These are phyloP conservation scores for Dermatemys mawii DNA, from an alignment of 2,113 vertebrate species.

Conservation along the genomic window DNA sequence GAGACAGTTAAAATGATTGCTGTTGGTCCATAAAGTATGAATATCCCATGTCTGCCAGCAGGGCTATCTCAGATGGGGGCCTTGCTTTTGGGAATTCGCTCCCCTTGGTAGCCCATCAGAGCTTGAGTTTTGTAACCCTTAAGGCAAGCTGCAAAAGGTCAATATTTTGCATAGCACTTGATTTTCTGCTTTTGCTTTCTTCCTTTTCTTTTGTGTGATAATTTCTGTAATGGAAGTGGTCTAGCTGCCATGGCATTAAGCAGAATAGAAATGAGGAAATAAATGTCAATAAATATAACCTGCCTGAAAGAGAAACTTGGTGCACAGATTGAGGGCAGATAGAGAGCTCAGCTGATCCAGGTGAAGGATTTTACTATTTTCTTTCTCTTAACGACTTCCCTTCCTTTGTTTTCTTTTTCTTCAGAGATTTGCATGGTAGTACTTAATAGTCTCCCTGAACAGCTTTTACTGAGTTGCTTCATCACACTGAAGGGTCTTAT, in stretches of 20 bases:
- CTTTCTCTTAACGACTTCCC: slow-evolving; percentile 43
- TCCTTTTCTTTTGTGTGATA: neutral
- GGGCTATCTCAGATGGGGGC: neutral
- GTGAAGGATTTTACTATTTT: slow-evolving; percentile 51
- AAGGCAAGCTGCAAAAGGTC: neutral
- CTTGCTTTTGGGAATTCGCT: neutral
- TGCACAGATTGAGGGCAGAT: slow-evolving; percentile 7
- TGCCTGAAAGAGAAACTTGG: slow-evolving; percentile 21
- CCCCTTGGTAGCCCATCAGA: neutral
- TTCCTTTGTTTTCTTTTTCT: slow-evolving; percentile 32
- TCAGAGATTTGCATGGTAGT: slow-evolving; percentile 22
- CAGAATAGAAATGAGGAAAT: slow-evolving; percentile 29
- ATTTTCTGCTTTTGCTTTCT: neutral
- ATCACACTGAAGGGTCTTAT: neutral
- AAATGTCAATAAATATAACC: slow-evolving; percentile 47
- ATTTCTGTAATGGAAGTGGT: neutral
- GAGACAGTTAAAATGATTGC: neutral
- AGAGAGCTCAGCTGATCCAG: slow-evolving; percentile 39
- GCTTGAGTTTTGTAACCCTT: neutral
- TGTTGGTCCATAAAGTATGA: neutral
- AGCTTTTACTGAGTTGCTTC: slow-evolving; percentile 1
- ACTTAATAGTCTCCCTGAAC: slow-evolving; percentile 22
- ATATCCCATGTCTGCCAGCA: neutral
- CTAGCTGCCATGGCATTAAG: slow-evolving; percentile 2
- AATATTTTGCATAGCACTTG: neutral